Conservation (phyloP, 2,113 vertebrate genomes). For the Rhynchopsitta pachyrhyncha region DNA sequence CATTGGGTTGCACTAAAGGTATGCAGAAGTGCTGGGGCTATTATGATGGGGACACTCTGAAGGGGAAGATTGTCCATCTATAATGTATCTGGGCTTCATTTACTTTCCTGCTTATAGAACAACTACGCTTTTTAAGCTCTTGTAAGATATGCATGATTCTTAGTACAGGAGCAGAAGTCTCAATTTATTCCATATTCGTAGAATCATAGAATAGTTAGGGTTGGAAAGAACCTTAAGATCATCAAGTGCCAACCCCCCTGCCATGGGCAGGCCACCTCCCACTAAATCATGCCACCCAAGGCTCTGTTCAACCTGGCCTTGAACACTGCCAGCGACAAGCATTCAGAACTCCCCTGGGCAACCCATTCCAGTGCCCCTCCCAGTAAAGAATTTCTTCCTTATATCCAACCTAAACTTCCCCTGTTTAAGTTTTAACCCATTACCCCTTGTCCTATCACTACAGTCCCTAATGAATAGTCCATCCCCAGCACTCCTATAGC, state of each 20-base stretch:
- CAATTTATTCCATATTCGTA: not conserved
- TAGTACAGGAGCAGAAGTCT: not conserved
- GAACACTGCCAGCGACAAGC: too few relatives aligned
- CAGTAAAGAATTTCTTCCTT: too few relatives aligned
- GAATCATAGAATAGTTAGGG: not conserved
- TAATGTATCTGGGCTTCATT: not conserved
- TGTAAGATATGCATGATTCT: not conserved
- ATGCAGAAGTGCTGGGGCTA: not conserved
- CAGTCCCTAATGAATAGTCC: too few relatives aligned
- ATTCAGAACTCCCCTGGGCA: too few relatives aligned
- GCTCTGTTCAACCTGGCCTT: too few relatives aligned
- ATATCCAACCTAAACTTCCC: too few relatives aligned
- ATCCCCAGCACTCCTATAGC: too few relatives aligned
- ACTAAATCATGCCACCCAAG: too few relatives aligned
- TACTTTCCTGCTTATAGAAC: not conserved
- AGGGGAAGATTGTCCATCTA: not conserved
- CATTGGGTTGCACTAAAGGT: not conserved
- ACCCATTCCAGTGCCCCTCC: too few relatives aligned
- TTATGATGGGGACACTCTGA: not conserved
- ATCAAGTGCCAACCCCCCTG: not conserved
- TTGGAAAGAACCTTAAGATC: not conserved
- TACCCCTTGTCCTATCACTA: too few relatives aligned
- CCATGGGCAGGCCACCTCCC: not conserved
- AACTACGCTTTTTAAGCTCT: not conserved
- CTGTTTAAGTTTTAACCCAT: too few relatives aligned